Evolutionary conservation across 2,888 invertebrate species (phyloP), one percentile per base, ranked within the genome.

Genomic region (Minunthozetes semirufus): DNA sequence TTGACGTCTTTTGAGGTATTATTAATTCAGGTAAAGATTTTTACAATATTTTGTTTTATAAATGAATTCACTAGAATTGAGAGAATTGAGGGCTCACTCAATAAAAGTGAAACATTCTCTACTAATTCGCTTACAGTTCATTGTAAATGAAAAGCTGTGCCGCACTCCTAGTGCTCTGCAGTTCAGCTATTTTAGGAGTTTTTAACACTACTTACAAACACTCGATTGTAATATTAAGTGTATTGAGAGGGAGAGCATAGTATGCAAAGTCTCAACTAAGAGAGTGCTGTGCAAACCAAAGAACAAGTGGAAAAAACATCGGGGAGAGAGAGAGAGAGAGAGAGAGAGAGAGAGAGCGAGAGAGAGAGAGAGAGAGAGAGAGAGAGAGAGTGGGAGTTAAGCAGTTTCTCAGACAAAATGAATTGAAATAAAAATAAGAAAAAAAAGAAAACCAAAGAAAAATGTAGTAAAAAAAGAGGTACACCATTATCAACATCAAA

Each of bases 281-380:
- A 48, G 48, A 48, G 48, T 27, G 59, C 17, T 27, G 3, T 59
- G 33, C 33, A 33, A 33, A 33, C 33, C 29, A 27, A n/a, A 63
- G 74, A 53, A 56, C 74, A 50, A 75, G 76, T 11, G 76, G 53
- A 71, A 61, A 68, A 19, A 48, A 71, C 53, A 66, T 33, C 8
- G 38, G 13, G 17, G 70, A 70, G 42, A 66, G 66, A 66, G 66
- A 17, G 8, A 19, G 22, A 1, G 25, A 42, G 70, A 70, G 59
- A 27, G 17, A 9, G 11, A 19, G 27, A 63, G 61, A 63, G 61
- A 25, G 17, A 63, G n/a, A 22, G 11, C 4, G n/a, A 59, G 27
- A 13, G 59, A 27, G 27, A 22, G 59, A 63, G 25, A 63, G 33
- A 33, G 9, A 33, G 6, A n/a, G 61, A 9, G 22, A 56, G 56